Conservation (phyloP, 2,797 vertebrate genomes). For the Peromyscus melanophrys region DNA sequence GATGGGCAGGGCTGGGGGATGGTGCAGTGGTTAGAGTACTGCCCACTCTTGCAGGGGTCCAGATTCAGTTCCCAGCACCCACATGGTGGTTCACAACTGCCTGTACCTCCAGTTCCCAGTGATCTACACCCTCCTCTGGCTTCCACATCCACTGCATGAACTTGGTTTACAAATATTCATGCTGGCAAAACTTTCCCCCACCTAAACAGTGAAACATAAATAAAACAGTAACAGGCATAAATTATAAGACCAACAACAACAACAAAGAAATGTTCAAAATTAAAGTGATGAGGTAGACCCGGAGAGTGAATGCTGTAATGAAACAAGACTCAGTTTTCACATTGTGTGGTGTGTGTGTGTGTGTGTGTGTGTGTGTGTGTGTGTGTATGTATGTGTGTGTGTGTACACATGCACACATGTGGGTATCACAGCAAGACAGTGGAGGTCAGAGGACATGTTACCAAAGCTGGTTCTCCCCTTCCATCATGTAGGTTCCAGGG, state of each 20-base stretch:
- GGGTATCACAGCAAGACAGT: not conserved
- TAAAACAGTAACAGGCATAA: not conserved
- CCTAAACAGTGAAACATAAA: not conserved
- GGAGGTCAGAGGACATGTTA: not conserved
- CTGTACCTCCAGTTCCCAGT: not conserved
- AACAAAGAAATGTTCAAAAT: not conserved
- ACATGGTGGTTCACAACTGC: not conserved
- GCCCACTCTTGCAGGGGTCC: not conserved
- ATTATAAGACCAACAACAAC: conserved; percentile 6
- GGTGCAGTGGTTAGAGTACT: not conserved
- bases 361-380: not conserved
- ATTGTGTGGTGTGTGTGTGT: not conserved
- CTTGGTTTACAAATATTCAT: not conserved
- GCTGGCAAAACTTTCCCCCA: not conserved
- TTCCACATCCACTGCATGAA: not conserved
- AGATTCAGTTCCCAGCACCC: not conserved
- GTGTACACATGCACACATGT: not conserved
- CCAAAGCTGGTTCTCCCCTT: not conserved
- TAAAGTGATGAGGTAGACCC: not conserved
- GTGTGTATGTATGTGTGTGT: not conserved
- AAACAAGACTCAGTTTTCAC: not conserved
- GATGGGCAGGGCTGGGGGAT: not conserved
- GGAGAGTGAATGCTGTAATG: not conserved
- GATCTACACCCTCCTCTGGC: not conserved
- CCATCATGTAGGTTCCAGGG: too few species aligned